phyloP scores from a whole-genome alignment of 2,113 vertebrate genomes.

The Hemiscyllium ocellatum region DNA sequence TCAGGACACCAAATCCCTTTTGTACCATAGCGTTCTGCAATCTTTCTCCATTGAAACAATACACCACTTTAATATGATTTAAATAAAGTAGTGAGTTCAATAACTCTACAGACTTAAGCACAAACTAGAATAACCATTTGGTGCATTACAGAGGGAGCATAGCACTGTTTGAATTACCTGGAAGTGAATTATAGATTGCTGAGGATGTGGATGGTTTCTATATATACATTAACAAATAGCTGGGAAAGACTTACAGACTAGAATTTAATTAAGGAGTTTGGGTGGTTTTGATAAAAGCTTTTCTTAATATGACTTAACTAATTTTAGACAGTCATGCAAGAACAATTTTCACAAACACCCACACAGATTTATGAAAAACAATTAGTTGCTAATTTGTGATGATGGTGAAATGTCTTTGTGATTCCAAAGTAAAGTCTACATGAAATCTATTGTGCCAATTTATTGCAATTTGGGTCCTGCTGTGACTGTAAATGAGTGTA shows the following conservation, averaged over 20 bases:
- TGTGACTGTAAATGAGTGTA: neutral
- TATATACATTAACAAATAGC: constrained; percentile 6
- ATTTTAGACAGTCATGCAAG: constrained; percentile 26
- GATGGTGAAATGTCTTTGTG: constrained; percentile 29
- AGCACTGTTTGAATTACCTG: neutral
- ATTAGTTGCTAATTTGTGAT: constrained; percentile 36
- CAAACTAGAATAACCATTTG: neutral
- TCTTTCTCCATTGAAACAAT: too few species aligned
- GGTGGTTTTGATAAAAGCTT: constrained; percentile 15
- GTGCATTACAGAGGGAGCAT: neutral
- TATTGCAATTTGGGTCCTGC: constrained; percentile 1
- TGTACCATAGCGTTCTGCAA: too few species aligned
- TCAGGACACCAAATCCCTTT: too few species aligned
- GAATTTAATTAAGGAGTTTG: constrained; percentile 18
- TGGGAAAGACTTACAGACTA: neutral
- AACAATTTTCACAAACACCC: constrained; percentile 36
- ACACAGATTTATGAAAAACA: constrained; percentile 33
- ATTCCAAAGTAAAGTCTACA: constrained; percentile 19
- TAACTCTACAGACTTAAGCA: neutral
- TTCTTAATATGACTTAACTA: constrained; percentile 15
- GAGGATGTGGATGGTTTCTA: neutral
- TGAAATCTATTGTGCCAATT: constrained; percentile 22
- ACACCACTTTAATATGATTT: too few species aligned
- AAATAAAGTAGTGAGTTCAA: neutral
- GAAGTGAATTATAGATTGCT: neutral